phyloP scores from a whole-genome alignment of 2,113 vertebrate species.

The Podocnemis expansa region DNA sequence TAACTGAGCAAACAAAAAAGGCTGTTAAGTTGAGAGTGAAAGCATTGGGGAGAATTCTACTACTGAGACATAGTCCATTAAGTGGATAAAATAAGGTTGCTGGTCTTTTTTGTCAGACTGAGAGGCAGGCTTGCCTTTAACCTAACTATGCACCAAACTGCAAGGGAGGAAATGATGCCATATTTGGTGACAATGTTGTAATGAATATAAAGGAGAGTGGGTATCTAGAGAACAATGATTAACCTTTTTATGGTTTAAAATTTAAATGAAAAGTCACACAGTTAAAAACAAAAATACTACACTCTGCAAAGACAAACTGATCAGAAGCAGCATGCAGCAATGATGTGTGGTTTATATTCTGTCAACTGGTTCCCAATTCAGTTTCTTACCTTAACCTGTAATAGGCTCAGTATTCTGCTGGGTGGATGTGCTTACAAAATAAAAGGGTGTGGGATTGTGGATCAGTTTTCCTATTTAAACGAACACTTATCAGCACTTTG shows the following conservation, averaged over 20 bases:
- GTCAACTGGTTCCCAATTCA: neutral
- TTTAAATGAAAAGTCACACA: rapidly evolving
- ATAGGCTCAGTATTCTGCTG: rapidly evolving
- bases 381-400: neutral
- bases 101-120: neutral
- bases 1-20: neutral
- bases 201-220: neutral
- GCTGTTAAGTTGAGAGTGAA: neutral
- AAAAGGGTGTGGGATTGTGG: neutral
- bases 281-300: rapidly evolving
- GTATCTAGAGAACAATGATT: neutral
- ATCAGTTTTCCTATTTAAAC: neutral
- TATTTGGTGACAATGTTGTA: neutral
- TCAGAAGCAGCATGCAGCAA: neutral
- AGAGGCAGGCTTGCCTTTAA: neutral
- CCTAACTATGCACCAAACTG: neutral
- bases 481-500: neutral
- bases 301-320: neutral
- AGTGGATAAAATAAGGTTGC: neutral
- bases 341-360: neutral
- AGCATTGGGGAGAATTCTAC: neutral
- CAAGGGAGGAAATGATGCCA: neutral
- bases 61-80: neutral
- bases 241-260: neutral
- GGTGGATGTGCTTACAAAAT: neutral